phyloP scores from a whole-genome alignment of 2,888 invertebrate species.

The Apamea crenata region DNA sequence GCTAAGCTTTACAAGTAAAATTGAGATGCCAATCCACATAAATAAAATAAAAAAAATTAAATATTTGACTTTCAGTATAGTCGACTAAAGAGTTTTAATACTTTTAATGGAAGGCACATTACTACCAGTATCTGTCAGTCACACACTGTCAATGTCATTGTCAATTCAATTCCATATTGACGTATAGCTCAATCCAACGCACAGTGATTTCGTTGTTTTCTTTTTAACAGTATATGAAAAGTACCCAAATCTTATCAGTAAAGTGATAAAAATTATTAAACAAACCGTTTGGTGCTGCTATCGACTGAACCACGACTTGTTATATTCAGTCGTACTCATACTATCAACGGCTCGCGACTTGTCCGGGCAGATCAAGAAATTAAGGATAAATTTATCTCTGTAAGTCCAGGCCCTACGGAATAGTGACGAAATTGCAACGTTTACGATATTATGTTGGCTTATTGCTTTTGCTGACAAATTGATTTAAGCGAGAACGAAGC shows the following conservation, averaged over 20 bases:
- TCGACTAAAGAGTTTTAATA: not conserved
- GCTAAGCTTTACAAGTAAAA: not conserved
- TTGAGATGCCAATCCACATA: not conserved
- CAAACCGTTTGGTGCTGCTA: slow-evolving; percentile 34
- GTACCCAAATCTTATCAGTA: slow-evolving; percentile 54
- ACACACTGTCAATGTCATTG: slow-evolving; percentile 12
- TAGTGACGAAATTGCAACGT: slow-evolving; percentile 28
- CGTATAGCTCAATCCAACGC: slow-evolving; percentile 7
- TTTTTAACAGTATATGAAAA: slow-evolving; percentile 27
- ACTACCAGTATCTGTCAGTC: not conserved
- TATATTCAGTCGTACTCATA: slow-evolving; percentile 36
- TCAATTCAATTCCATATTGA: slow-evolving; percentile 31
- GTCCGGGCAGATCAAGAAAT: slow-evolving; percentile 24
- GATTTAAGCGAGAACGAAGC: not conserved
- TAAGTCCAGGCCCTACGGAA: slow-evolving; percentile 37
- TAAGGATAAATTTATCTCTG: slow-evolving; percentile 33
- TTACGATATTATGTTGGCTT: slow-evolving; percentile 12
- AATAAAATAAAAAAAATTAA: too few species aligned
- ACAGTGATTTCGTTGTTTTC: slow-evolving; percentile 38
- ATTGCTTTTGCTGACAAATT: slow-evolving; percentile 11
- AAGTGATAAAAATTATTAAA: slow-evolving; percentile 57
- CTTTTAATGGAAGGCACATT: not conserved
- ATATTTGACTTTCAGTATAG: too few species aligned
- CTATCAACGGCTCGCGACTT: slow-evolving; percentile 25
- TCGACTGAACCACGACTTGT: not conserved